Base-by-base conservation (phyloP, 2,797 vertebrate genomes). In the Esox lucius region DNA sequence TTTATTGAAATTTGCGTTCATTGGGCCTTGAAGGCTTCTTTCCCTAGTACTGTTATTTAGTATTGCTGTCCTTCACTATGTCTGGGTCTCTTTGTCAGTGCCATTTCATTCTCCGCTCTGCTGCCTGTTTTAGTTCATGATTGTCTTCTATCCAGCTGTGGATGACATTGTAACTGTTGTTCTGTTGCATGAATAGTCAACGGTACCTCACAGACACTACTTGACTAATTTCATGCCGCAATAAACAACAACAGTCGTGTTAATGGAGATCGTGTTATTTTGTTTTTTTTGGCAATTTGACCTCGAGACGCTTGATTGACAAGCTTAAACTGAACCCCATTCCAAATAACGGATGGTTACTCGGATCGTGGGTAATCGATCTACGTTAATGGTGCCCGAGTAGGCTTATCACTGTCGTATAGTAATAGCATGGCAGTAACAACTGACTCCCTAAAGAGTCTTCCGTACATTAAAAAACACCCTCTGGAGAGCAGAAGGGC, bases 1-100 rank as follows among this genome's bases (percentile, higher is more conserved):
- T 78, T 80, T 81, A 80, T 80, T 84, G 78, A 80, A 80, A 78
- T 65, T 65, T 77, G 28, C 53, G 75, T 33, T 74, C 71, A 12
- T 19, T 22, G 33, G 65, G 80, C 75, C 73, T 72, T 69, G 68
- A 66, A 28, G 28, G 22, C 53, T 65, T 12, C 15, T 19, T 5
- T 53, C 62, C 28, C 31, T 71, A 8, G 3, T 48, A 2, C 49
- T 66, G 66, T 49, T 70, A 12, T 70, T 48, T 17, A 49, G 77
- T 56, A 68, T 48, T 42, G 28, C 19, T 62, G 64, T 75, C 74
- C 46, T 49, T 13, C 56, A 13, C 56, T 61, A 28, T 70, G 42
- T 24, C 59, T 17, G 49, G 66, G 24, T 66, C 28, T 28, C 59
- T 46, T 46, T 24, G 46, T n/a, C 56, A 6, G 26, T 65, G 28